Evolutionary conservation across 2,113 vertebrate genomes (phyloP).

Genomic region (Parus major): DNA sequence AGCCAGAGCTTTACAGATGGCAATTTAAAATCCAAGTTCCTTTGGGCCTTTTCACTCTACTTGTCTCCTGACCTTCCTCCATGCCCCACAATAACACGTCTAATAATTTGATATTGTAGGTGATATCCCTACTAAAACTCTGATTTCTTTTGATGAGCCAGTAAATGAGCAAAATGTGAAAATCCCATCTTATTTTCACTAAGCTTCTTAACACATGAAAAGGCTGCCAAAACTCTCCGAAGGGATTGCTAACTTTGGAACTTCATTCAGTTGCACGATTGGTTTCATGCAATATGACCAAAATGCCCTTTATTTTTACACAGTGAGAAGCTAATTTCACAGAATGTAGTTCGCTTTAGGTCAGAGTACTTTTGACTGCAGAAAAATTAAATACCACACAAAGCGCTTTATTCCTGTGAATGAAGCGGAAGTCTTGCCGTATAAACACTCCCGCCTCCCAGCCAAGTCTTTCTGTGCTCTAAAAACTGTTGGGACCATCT

Average conservation of each 20-base stretch:
- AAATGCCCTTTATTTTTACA: background rate
- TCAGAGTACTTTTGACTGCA: background rate
- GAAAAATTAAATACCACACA: background rate
- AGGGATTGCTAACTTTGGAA: background rate
- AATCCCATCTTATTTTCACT: slow-evolving; percentile 14
- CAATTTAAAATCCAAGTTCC: background rate
- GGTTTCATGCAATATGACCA: background rate
- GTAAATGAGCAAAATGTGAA: background rate
- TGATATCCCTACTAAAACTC: background rate
- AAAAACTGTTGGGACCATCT: background rate
- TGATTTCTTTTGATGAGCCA: background rate
- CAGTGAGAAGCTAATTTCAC: background rate
- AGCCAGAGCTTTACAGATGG: background rate
- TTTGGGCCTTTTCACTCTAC: background rate
- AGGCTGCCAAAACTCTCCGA: background rate
- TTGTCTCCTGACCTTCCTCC: background rate
- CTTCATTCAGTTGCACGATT: rapidly evolving
- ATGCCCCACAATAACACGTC: background rate
- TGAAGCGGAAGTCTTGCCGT: background rate
- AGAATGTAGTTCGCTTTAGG: rapidly evolving
- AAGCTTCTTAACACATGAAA: background rate
- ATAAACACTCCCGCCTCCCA: background rate
- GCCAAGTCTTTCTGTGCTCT: background rate
- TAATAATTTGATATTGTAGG: background rate
- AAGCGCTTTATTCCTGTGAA: rapidly evolving